phyloP scores from a whole-genome alignment of 2,888 invertebrate species.

The Pseudoips prasinana region DNA sequence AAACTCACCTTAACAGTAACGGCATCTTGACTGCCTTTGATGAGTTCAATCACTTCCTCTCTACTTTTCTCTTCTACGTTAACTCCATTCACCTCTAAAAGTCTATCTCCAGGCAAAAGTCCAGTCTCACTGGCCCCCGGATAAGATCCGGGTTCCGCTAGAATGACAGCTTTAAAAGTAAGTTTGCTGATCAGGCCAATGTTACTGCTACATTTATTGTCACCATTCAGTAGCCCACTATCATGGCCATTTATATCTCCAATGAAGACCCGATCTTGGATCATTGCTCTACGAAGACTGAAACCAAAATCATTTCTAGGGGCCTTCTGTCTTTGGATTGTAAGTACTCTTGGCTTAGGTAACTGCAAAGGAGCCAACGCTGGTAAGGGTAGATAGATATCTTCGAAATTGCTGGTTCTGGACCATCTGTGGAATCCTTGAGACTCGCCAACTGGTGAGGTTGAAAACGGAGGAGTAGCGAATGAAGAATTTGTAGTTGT shows the following conservation, averaged over 20 bases:
- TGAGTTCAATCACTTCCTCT: constrained; percentile 96
- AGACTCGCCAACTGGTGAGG: constrained; percentile 92
- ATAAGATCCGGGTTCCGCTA: constrained; percentile 94
- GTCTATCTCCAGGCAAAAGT: constrained; percentile 95
- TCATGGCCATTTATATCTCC: constrained; percentile 64
- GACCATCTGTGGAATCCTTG: constrained; percentile 92
- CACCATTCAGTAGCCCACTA: constrained; percentile 59
- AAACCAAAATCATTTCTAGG: constrained; percentile 97
- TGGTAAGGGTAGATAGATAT: constrained; percentile 87
- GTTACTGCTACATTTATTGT: constrained; percentile 62
- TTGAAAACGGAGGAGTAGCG: constrained; percentile 92
- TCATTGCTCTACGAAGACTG: constrained; percentile 93
- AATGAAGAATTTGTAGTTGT: constrained; percentile 92
- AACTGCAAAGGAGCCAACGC: constrained; percentile 85
- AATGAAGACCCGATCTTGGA: constrained; percentile 85
- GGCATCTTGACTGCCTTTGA: constrained; percentile 91
- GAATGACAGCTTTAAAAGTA: constrained; percentile 88
- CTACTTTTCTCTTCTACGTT: constrained; percentile 92
- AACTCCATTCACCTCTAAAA: constrained; percentile 94
- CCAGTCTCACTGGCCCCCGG: constrained; percentile 90
- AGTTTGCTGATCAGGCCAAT: constrained; percentile 67
- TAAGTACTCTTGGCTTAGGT: constrained; percentile 88
- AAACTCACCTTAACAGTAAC: constrained; percentile 91
- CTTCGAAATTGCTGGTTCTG: constrained; percentile 89
- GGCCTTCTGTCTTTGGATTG: constrained; percentile 89